A percentile compares a stretch with the other conserved stretches of the same genome.
Evolutionary conservation across 2,888 invertebrate species (phyloP).

Genomic region (Acanthosepion lycidas): DNA sequence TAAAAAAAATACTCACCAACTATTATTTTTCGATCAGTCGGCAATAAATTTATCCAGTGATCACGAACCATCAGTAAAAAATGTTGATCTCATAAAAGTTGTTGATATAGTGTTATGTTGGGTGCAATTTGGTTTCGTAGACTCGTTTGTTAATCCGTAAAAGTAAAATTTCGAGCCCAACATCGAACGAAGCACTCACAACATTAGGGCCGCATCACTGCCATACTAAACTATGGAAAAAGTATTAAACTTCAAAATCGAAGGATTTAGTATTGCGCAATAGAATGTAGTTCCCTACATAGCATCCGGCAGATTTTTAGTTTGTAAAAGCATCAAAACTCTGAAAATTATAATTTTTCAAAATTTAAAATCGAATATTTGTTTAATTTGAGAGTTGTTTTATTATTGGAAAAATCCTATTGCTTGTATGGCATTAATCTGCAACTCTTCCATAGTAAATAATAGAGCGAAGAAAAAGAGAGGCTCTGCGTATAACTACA

Average conservation of each 20-base stretch:
- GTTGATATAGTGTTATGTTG: not conserved
- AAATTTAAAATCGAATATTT: not conserved
- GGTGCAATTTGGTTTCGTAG: constrained; percentile 33
- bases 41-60: constrained; percentile 41
- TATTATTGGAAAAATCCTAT: not conserved
- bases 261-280: not conserved
- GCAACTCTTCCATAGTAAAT: constrained; percentile 12
- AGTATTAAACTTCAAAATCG: not conserved
- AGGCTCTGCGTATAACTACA: not conserved
- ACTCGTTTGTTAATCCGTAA: not conserved
- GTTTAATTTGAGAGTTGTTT: not conserved
- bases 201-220: not conserved
- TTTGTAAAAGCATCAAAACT: not conserved
- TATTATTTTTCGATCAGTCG: constrained; percentile 37
- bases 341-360: not conserved
- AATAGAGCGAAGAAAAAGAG: not conserved
- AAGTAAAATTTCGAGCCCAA: constrained; percentile 18
- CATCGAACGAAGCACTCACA: not conserved
- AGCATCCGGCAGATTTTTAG: not conserved
- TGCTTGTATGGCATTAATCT: not conserved
- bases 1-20: constrained; percentile 43
- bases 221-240: not conserved
- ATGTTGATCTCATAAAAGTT: not conserved
- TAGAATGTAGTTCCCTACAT: not conserved
- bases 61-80: constrained; percentile 23